A percentile compares a stretch with the other conserved stretches of the same genome.
Evolutionary conservation across 1,140 invertebrate genomes (phyloP).

Genomic region (Penaeus japonicus): DNA sequence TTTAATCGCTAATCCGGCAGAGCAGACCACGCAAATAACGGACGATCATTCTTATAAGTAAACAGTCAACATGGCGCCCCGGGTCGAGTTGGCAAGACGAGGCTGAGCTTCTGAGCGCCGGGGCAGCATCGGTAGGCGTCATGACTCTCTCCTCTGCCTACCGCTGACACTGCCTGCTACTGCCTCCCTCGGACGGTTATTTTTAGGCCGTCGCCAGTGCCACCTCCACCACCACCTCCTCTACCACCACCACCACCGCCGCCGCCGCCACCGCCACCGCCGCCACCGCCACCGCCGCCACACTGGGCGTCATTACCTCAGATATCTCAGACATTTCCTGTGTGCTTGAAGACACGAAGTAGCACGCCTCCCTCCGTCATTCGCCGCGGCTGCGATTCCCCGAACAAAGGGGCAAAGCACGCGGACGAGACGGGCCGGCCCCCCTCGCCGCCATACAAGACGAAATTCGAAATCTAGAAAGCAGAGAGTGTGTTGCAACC

Average conservation of each 20-base stretch:
- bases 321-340: neutral
- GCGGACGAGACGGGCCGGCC: neutral
- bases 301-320: neutral
- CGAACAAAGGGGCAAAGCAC: neutral
- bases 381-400: neutral
- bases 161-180: neutral
- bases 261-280: too few species aligned
- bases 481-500: neutral
- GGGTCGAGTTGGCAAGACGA: too few species aligned
- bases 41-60: too few species aligned
- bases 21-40: too few species aligned
- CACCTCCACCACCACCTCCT: neutral
- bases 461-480: neutral
- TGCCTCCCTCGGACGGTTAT: slow-evolving; percentile 2
- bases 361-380: neutral
- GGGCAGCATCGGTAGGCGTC: neutral
- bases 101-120: too few species aligned
- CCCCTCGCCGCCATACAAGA: neutral
- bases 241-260: neutral
- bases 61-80: too few species aligned
- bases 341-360: neutral
- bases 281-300: too few species aligned
- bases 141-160: neutral
- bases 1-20: too few species aligned
- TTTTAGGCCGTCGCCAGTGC: slow-evolving; percentile 9